These are phyloP conservation scores for Clarias macrocephalus DNA, from an alignment of 2,113 vertebrate genomes.

Conservation along the genomic window DNA sequence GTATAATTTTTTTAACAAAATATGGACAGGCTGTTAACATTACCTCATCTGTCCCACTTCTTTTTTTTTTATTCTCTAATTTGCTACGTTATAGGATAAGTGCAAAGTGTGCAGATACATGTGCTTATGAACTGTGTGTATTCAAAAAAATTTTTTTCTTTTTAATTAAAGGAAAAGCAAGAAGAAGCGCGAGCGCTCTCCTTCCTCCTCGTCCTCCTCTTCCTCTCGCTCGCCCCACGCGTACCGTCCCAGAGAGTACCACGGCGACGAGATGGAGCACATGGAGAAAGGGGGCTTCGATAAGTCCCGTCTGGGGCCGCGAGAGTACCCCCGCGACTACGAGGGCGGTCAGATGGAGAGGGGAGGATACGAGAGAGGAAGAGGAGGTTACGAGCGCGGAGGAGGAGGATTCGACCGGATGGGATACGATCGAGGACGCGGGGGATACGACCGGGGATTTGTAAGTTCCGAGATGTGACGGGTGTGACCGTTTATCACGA, in stretches of 20 bases:
- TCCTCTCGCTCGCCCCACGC: slow-evolving; percentile 76
- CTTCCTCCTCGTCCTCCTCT: slow-evolving; percentile 89
- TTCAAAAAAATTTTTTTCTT: too few relatives aligned
- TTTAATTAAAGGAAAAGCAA: slow-evolving; percentile 83
- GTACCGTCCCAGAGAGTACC: slow-evolving; percentile 82
- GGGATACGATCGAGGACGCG: slow-evolving; percentile 51
- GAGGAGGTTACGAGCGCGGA: slow-evolving; percentile 58
- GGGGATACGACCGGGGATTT: slow-evolving; percentile 74
- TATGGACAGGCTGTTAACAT: too few relatives aligned
- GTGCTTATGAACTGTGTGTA: neutral
- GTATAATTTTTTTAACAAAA: too few relatives aligned
- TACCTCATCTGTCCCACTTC: too few relatives aligned
- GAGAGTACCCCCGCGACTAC: slow-evolving; percentile 75
- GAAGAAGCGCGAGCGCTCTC: slow-evolving; percentile 89
- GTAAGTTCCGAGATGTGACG: slow-evolving; percentile 58
- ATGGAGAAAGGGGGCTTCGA: slow-evolving; percentile 77
- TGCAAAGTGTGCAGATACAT: neutral
- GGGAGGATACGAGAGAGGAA: slow-evolving; percentile 68
- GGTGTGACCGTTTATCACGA: too few relatives aligned
- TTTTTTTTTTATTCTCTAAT: too few relatives aligned
- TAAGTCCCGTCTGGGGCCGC: slow-evolving; percentile 81
- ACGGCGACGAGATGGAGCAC: slow-evolving; percentile 84
- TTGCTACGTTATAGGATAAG: too few relatives aligned
- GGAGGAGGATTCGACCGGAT: slow-evolving; percentile 50
- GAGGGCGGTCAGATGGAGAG: slow-evolving; percentile 63